A percentile compares a stretch with the other conserved stretches of the same genome.
Evolutionary conservation across 2,888 invertebrate species (phyloP).

Genomic region (Maniola hyperantus): DNA sequence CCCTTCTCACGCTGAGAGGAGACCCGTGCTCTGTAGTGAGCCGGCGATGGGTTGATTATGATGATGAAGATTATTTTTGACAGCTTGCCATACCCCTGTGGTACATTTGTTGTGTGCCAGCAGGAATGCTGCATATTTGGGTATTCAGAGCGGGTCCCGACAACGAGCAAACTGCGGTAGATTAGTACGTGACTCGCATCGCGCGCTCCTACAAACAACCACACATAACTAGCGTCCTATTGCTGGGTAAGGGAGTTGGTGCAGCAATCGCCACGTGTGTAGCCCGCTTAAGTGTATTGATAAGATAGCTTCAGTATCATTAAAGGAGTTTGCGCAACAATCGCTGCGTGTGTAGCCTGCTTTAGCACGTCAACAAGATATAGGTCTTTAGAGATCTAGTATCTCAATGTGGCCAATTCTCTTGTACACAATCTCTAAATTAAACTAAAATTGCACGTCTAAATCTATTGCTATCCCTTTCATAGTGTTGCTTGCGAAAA

Average conservation of each 20-base stretch:
- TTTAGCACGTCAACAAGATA: neutral
- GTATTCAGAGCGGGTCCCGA: slow-evolving; percentile 45
- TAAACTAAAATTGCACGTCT: too few relatives aligned
- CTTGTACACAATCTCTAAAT: too few relatives aligned
- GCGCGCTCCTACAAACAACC: slow-evolving; percentile 15
- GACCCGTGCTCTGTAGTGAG: too few relatives aligned
- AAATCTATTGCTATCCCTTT: too few relatives aligned
- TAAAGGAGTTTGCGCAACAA: slow-evolving; percentile 22
- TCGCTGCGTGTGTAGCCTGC: slow-evolving; percentile 8
- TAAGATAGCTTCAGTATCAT: too few relatives aligned
- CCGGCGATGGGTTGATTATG: too few relatives aligned
- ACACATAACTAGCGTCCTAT: slow-evolving; percentile 18
- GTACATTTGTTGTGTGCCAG: slow-evolving; percentile 30
- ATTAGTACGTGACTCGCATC: slow-evolving; percentile 49
- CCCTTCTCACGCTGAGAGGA: too few relatives aligned
- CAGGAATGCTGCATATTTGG: slow-evolving; percentile 39
- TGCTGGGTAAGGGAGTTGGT: slow-evolving; percentile 21
- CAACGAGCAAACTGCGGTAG: slow-evolving; percentile 51
- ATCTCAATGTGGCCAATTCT: too few relatives aligned
- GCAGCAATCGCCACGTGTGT: slow-evolving; percentile 13
- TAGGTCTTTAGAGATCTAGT: too few relatives aligned
- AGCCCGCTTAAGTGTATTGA: too few relatives aligned
- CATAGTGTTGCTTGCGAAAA: too few relatives aligned
- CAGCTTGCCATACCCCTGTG: slow-evolving; percentile 20
- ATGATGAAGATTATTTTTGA: slow-evolving; percentile 30